phyloP scores from a whole-genome alignment of 64 coral and sea anemone genomes.

The Pocillopora damicornis region DNA sequence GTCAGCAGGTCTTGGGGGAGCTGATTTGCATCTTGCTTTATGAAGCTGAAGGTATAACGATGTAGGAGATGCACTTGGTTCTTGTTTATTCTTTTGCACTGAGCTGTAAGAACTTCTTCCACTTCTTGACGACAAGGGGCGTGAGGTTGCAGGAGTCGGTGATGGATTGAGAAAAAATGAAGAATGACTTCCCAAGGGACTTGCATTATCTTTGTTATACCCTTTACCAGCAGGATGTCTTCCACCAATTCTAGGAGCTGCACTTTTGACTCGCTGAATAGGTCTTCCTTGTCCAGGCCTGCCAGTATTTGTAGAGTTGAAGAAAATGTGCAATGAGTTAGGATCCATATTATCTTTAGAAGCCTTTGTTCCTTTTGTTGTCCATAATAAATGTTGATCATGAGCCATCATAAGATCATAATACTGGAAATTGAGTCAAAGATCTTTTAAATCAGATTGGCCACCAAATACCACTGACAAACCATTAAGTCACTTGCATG shows the following conservation, averaged over 20 bases:
- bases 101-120: conserved; percentile 38
- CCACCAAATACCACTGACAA: not conserved
- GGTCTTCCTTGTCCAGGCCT: conserved; percentile 26
- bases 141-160: conserved; percentile 69
- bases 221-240: not conserved
- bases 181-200: conserved; percentile 7
- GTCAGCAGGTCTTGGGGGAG: conserved; percentile 41
- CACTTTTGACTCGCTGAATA: conserved; percentile 51
- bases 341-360: conserved; percentile 56
- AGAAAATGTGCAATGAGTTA: conserved; percentile 59
- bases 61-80: conserved; percentile 39
- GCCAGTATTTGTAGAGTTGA: conserved; percentile 26
- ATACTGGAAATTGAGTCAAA: not conserved
- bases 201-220: conserved; percentile 13
- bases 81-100: conserved; percentile 5
- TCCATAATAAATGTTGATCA: conserved; percentile 72
- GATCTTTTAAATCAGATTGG: not conserved
- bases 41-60: conserved; percentile 46
- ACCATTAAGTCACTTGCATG: not conserved
- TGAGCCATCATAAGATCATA: conserved; percentile 12
- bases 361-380: conserved; percentile 36
- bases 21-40: conserved; percentile 79
- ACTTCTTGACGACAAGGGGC: conserved; percentile 76
- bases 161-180: conserved; percentile 53
- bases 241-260: conserved; percentile 31